phyloP scores from a whole-genome alignment of 2,888 invertebrate genomes.

The Aplocera efformata region DNA sequence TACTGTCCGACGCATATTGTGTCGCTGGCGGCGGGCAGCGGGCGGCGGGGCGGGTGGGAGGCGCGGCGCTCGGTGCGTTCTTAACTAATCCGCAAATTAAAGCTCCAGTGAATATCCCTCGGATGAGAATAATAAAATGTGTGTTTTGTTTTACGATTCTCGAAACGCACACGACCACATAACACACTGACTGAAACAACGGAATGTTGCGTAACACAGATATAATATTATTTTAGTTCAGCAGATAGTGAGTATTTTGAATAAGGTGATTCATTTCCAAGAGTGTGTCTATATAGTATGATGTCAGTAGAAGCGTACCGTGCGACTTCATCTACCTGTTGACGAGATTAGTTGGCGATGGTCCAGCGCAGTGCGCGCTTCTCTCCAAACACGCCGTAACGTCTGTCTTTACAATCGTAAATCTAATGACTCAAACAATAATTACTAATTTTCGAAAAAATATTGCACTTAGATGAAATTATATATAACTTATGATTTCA shows the following conservation, averaged over 20 bases:
- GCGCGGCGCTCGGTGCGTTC: conserved; percentile 24
- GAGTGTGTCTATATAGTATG: conserved; percentile 48
- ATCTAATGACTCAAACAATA: conserved; percentile 22
- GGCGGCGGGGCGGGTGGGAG: too few species aligned
- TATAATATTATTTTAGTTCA: conserved; percentile 39
- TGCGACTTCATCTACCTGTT: conserved; percentile 67
- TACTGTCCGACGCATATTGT: conserved; percentile 65
- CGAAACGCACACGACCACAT: conserved; percentile 24
- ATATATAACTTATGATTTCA: conserved; percentile 4
- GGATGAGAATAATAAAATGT: conserved; percentile 12
- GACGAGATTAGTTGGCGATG: conserved; percentile 62
- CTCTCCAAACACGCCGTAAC: conserved; percentile 53
- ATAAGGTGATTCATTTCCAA: conserved; percentile 63
- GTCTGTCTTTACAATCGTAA: conserved; percentile 33
- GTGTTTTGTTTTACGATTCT: conserved; percentile 13
- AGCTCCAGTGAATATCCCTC: conserved; percentile 2
- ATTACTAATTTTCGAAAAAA: conserved; percentile 15
- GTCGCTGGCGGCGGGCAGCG: conserved; percentile 20
- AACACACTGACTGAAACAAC: conserved; percentile 27
- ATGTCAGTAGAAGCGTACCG: conserved; percentile 56
- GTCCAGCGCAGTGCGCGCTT: conserved; percentile 47
- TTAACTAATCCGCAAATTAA: conserved; percentile 31
- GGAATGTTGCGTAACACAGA: conserved; percentile 34
- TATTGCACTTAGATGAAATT: conserved; percentile 7
- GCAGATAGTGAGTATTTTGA: conserved; percentile 49